Base-by-base conservation (phyloP, 2,888 invertebrate genomes). In the Nudaria mundana region DNA sequence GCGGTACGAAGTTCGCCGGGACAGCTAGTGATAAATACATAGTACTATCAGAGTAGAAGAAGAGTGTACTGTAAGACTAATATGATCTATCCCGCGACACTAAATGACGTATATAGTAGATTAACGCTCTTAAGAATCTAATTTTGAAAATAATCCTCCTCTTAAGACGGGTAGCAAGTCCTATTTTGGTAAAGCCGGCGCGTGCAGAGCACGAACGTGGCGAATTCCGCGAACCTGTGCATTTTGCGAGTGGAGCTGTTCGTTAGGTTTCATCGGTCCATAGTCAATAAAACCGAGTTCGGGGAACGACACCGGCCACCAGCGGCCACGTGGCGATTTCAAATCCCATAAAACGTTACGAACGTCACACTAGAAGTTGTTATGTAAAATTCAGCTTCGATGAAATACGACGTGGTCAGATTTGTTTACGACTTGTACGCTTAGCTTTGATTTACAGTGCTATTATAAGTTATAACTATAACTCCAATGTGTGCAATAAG, bases 251-350 rank as follows among this genome's bases (percentile, higher is more conserved):
- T 63, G 61, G 59, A 70, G 65, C 63, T 76, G 78, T 76, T 76
- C 75, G 76, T 74, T 77, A 68, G 76, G 73, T 85, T 80, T 81
- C 85, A 86, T 74, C 81, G 71, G 81, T 68, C 81, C 84, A 70
- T 81, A 74, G 75, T 77, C 82, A 64, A 86, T 86, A 85, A 85
- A 86, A 77, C 68, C 34, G 61, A 63, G 66, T 87, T 87, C 87
- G 72, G 46, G 59, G 86, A 85, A 82, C 59, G 55, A 66, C 60
- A 60, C 51, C 66, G 71, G 68, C 77, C 81, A 71, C 76, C 74
- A 69, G 63, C 70, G 35, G 55, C 71, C 76, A 76, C 76, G 76
- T 79, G 71, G 56, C 56, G 69, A 65, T 65, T 64, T 65, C 63
- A 44, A 68, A 71, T 71, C 65, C 71, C 75, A 67, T 80, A 75